A percentile compares a stretch with the other conserved stretches of the same genome.
Evolutionary conservation across 2,113 vertebrate species (phyloP).

Genomic region (Toxotes jaculatrix): DNA sequence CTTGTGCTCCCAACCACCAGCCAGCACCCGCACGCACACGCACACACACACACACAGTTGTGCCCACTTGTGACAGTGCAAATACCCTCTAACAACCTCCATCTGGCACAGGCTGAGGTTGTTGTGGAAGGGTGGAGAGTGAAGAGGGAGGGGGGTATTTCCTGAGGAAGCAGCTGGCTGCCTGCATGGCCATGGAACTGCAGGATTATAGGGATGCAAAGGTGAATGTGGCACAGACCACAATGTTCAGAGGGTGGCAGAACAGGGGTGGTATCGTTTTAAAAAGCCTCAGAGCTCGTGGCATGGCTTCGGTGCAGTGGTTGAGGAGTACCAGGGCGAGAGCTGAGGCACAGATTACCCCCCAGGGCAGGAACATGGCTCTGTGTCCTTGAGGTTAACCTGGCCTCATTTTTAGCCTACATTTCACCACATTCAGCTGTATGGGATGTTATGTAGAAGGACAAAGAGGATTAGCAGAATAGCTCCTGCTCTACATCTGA

Average conservation of each 20-base stretch:
- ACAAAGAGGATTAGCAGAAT: conserved; percentile 15
- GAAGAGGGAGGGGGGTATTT: conserved; percentile 64
- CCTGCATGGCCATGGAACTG: conserved; percentile 62
- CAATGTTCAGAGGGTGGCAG: conserved; percentile 45
- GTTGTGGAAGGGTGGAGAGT: conserved; percentile 57
- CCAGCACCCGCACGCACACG: not conserved
- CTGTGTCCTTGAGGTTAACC: conserved; percentile 63
- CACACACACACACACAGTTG: not conserved
- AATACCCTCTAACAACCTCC: conserved; percentile 69
- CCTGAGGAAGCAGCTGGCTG: conserved; percentile 83
- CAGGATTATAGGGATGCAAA: conserved; percentile 71
- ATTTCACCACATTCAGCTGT: conserved; percentile 52
- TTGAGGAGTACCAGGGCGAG: conserved; percentile 17
- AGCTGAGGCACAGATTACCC: conserved; percentile 37
- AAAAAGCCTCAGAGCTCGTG: conserved; percentile 18
- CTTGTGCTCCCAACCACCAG: not conserved
- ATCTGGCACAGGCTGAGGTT: conserved; percentile 64
- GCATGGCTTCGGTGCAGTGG: conserved; percentile 3
- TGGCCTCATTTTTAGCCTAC: conserved; percentile 68
- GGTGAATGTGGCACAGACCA: conserved; percentile 71
- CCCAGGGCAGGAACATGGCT: conserved; percentile 37
- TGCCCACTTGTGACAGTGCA: conserved; percentile 66
- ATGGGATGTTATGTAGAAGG: conserved; percentile 19
- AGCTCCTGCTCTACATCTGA: conserved; percentile 17
- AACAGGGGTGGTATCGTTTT: conserved; percentile 38